Percentiles rank a stretch among this genome's conserved stretches.
Conservation (phyloP, 1,140 invertebrate genomes). For the Formica exsecta region DNA sequence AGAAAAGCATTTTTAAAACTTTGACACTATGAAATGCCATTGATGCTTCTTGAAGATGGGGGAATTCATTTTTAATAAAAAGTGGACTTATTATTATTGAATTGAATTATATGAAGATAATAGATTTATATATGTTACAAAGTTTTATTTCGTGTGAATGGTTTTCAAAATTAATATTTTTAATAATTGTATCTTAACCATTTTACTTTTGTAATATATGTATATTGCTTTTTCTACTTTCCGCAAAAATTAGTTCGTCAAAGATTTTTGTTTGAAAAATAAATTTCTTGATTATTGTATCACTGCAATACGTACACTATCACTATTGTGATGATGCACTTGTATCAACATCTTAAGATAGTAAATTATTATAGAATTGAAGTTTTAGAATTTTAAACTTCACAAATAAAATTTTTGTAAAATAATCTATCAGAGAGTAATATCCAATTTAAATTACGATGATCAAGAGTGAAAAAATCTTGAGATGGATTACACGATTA, state of each 20-base stretch:
- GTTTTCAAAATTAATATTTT: conserved; percentile 5
- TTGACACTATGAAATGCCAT: neutral
- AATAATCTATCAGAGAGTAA: neutral
- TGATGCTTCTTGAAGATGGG: neutral
- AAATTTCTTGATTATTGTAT: neutral
- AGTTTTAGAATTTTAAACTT: neutral
- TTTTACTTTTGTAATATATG: neutral
- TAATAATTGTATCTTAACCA: neutral
- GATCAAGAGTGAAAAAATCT: neutral
- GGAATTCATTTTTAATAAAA: neutral
- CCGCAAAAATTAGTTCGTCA: neutral
- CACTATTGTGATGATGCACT: neutral
- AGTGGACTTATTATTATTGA: neutral
- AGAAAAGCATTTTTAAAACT: neutral
- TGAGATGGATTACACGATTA: too few species aligned
- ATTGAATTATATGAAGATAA: neutral
- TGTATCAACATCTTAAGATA: neutral
- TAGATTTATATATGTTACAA: neutral
- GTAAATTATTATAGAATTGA: neutral
- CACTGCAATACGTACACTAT: neutral
- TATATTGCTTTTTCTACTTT: neutral
- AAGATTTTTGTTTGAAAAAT: neutral
- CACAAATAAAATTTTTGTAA: neutral
- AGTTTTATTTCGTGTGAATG: neutral
- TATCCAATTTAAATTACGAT: neutral